These are phyloP conservation scores for Cheilosia scutellata DNA, from an alignment of 2,888 invertebrate genomes.

Conservation along the genomic window DNA sequence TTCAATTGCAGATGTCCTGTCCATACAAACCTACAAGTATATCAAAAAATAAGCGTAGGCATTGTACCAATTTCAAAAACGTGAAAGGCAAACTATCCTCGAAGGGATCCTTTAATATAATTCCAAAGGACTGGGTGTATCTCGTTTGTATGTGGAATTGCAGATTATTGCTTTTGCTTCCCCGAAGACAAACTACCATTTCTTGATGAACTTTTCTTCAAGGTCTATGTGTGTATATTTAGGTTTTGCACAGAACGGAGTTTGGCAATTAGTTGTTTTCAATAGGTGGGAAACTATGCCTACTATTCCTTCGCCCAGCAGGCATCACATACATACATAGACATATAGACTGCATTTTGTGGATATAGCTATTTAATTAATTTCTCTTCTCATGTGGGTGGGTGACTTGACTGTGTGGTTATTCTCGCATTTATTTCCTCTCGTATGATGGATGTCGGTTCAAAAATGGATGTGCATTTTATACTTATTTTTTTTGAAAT, in stretches of 20 bases:
- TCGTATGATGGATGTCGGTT: not conserved
- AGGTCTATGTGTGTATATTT: not conserved
- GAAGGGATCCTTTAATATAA: too few relatives aligned
- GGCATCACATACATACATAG: not conserved
- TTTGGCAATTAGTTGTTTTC: constrained; percentile 39
- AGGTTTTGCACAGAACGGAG: not conserved
- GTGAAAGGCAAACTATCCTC: too few relatives aligned
- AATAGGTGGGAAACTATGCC: constrained; percentile 1
- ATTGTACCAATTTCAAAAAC: too few relatives aligned
- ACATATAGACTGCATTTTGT: not conserved
- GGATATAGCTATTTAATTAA: constrained; percentile 32
- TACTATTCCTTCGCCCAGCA: constrained; percentile 19
- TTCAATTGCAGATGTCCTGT: too few relatives aligned
- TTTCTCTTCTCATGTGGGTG: constrained; percentile 3
- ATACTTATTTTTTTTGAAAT: too few relatives aligned
- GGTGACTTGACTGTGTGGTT: not conserved
- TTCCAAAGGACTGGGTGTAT: too few relatives aligned
- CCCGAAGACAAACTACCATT: not conserved
- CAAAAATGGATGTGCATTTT: not conserved
- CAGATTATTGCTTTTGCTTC: not conserved
- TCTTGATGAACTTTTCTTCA: not conserved
- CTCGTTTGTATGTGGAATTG: not conserved
- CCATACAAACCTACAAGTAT: too few relatives aligned
- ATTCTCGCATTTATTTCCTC: not conserved
- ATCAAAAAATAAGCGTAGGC: too few relatives aligned